Base-by-base conservation (phyloP, 2,888 invertebrate species). In the Nezara viridula region DNA sequence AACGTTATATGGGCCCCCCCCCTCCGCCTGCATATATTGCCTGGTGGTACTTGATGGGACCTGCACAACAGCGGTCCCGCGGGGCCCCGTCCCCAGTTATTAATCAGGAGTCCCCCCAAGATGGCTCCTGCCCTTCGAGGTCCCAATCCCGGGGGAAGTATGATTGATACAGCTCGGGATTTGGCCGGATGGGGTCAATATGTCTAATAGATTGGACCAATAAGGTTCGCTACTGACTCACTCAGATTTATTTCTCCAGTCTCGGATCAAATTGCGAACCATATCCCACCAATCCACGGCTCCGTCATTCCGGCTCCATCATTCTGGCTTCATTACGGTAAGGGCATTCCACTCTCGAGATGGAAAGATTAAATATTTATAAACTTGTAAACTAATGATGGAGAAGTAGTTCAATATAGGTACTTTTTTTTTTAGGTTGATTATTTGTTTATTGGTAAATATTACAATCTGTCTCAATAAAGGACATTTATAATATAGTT, bases 1-100 rank as follows among this genome's bases (percentile, higher is more conserved):
- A 40, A 66, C 55, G 60, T 60, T 55, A 86, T 50, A 89, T 55
- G 66, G 66, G 32, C 37, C 66, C 7, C 27, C 32, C 66, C 37
- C 66, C 66, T 9, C 1, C 19, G 10, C 10, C 66, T 21, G 66
- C 66, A 73, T 73, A 73, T 73, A 73, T 73, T 73, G 66, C 66
- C 66, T 5, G 3, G 14, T 7, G 27, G 55, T 60, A 27, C 32
- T 60, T 14, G 19, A 73, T 27, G 37, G 7, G 21, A 2, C 14
- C 5, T 16, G 32, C 60, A 60, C 27, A 60, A 27, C 14, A 60
- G 60, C 5, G 12, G 16, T 60, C 27, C 16, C 27, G 16, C 7
- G 10, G 1, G 27, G 27, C 5, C 27, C 27, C 27, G 12, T 27
- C 27, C 27, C 27, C 16, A 14, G 60, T 73, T 73, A 73, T 73